Conservation (phyloP, 2,113 vertebrate species). For the Motacilla alba region DNA sequence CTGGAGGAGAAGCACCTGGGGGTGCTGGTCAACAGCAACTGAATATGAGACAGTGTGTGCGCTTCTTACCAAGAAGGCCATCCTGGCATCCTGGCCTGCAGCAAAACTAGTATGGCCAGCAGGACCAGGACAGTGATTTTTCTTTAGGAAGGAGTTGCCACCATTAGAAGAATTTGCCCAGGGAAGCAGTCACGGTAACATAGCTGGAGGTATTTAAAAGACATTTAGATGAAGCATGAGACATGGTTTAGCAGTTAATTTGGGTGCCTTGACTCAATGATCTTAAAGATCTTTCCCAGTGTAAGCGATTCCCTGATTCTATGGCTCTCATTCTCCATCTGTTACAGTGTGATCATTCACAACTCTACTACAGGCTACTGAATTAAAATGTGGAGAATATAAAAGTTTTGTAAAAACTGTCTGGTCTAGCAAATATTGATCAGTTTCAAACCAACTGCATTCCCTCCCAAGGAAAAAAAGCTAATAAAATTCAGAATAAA, state of each 20-base stretch:
- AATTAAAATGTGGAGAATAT: background rate
- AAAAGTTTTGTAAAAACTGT: background rate
- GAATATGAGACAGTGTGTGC: accelerated
- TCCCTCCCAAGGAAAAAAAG: background rate
- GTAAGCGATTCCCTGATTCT: accelerated
- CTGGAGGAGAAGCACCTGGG: background rate
- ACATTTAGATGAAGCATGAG: background rate
- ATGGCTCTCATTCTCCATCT: background rate
- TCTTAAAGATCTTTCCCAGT: background rate
- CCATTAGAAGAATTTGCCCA: background rate
- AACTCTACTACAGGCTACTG: background rate
- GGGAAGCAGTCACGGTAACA: background rate
- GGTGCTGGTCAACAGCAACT: background rate
- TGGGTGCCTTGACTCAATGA: background rate
- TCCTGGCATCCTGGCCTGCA: background rate
- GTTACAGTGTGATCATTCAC: background rate
- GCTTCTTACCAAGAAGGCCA: background rate
- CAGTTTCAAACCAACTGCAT: background rate
- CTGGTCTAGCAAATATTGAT: background rate
- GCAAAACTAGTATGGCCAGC: background rate
- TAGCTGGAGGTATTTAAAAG: background rate
- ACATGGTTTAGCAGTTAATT: background rate
- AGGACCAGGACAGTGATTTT: background rate
- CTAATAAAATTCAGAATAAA: background rate
- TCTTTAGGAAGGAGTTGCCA: background rate